phyloP scores from a whole-genome alignment of 2,113 vertebrate genomes.

The Rhagologus leucostigma region DNA sequence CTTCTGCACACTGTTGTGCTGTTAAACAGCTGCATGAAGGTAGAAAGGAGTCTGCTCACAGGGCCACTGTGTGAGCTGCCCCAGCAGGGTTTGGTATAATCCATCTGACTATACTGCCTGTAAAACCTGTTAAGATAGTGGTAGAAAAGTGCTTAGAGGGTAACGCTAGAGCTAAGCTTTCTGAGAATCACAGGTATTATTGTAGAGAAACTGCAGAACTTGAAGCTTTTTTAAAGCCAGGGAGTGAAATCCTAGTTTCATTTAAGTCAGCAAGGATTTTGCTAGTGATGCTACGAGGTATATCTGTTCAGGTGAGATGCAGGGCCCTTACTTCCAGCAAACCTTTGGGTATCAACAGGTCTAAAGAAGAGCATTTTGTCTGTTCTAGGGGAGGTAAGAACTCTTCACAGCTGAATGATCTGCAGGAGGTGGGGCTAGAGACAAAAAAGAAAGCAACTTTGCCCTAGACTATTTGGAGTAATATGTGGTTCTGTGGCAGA shows the following conservation, averaged over 20 bases:
- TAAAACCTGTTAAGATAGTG: not conserved
- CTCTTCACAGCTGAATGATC: not conserved
- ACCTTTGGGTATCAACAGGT: not conserved
- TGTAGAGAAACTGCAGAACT: not conserved
- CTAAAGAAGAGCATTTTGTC: not conserved
- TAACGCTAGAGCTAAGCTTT: not conserved
- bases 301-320: not conserved
- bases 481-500: not conserved
- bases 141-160: not conserved
- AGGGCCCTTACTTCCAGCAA: not conserved
- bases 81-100: not conserved
- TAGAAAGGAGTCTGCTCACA: not conserved
- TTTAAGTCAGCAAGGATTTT: not conserved
- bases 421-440: not conserved
- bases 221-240: not conserved
- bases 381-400: not conserved
- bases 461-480: not conserved
- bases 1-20: not conserved
- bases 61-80: accelerated
- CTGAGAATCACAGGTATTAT: not conserved
- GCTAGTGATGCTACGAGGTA: not conserved
- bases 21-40: not conserved
- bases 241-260: not conserved
- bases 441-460: not conserved
- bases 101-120: not conserved